Evolutionary conservation across 2,888 invertebrate species (phyloP), one percentile per base, ranked within the genome.

Genomic region (Cheilosia urbana): DNA sequence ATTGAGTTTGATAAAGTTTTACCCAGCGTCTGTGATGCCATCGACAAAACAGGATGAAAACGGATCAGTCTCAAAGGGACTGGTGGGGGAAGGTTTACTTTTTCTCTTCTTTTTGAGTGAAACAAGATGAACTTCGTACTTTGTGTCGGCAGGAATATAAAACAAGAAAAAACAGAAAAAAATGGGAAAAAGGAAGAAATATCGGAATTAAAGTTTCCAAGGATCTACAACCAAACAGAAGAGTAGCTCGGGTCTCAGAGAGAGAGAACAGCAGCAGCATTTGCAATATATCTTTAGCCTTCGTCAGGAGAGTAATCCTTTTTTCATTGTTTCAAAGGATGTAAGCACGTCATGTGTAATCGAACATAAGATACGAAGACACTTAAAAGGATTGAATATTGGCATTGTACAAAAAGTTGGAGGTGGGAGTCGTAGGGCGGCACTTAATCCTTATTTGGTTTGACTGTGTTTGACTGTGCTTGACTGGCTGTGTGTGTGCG

Each of bases 341-440:
- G 76, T 80, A 85, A 80, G 80, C 65, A 76, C 80, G 84, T 78
- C 83, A 73, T 83, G 78, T 84, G 79, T 77, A 81, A 85, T 81
- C 85, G 85, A 81, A 81, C 84, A 79, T 76, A 71, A 53, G 80
- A 79, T 71, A 76, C 63, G 72, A 85, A 80, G 80, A 73, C 81
- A 85, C 81, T 85, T 85, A 85, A 85, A 85, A 81, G 76, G 85
- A 85, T 85, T 85, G 85, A 77, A 85, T 81, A 81, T 85, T 81
- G 72, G 57, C 72, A 77, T 72, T 72, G 81, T 62, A 76, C 40
- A 40, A n/a, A 49, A 30, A 27, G 19, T 3, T 13, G 34, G n/a
- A 19, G 24, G 19, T 3, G n/a, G 34, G n/a, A 19, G 24, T 1
- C 27, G 21, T 2, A 37, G 37, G 69, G 42, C 37, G 24, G 73